Conservation (phyloP, 2,113 vertebrate genomes). For the Colaptes auratus region DNA sequence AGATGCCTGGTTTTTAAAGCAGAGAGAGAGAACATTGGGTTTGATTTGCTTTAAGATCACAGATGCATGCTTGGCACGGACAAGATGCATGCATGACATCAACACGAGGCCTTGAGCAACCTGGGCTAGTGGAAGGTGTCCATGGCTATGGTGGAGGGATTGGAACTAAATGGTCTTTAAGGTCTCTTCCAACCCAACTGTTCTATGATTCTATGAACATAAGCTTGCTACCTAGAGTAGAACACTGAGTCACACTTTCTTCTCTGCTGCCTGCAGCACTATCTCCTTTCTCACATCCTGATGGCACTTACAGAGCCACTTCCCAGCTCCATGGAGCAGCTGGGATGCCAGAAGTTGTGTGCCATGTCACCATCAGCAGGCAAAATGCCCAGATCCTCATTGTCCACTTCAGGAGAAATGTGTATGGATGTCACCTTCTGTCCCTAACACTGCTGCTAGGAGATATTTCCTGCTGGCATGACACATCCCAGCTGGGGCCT, state of each 20-base stretch:
- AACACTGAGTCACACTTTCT: not conserved
- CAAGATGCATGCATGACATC: too few relatives aligned
- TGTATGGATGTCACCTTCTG: not conserved
- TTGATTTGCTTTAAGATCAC: not conserved
- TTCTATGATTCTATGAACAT: not conserved
- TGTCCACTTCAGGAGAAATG: not conserved
- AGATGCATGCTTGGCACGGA: not conserved
- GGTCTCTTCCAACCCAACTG: too few relatives aligned
- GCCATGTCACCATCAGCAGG: not conserved
- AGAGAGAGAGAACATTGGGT: not conserved
- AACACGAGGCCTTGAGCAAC: too few relatives aligned
- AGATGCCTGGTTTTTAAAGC: not conserved
- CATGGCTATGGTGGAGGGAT: too few relatives aligned
- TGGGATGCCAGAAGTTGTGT: not conserved
- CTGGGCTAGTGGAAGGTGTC: too few relatives aligned
- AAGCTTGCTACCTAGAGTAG: not conserved
- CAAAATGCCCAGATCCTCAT: not conserved
- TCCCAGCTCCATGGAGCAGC: not conserved
- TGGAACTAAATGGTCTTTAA: too few relatives aligned
- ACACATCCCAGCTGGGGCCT: not conserved
- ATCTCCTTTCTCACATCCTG: not conserved
- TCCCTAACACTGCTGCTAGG: not conserved
- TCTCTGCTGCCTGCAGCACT: not conserved
- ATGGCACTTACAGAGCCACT: not conserved
- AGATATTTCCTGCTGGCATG: not conserved